These are phyloP conservation scores for Congeria kusceri DNA, from an alignment of 2,888 invertebrate species.

Conservation along the genomic window DNA sequence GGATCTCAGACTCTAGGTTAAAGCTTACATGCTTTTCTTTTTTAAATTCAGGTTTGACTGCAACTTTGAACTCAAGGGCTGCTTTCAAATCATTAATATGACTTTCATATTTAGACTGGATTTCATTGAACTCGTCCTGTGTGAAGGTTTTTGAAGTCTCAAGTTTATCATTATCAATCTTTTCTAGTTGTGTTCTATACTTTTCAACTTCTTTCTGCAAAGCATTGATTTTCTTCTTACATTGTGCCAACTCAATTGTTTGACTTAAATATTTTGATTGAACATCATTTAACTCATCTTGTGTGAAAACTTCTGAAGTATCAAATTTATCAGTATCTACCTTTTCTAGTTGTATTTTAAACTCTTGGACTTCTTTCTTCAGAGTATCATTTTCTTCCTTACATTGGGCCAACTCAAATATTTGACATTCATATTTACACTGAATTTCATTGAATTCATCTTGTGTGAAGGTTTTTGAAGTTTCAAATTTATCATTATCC, in stretches of 20 bases:
- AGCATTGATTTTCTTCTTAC: constrained; percentile 12
- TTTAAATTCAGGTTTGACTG: background rate
- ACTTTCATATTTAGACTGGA: no score
- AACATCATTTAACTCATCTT: background rate
- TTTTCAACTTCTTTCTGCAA: constrained; percentile 16
- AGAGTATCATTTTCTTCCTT: background rate
- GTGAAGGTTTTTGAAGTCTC: background rate
- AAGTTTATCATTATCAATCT: constrained; percentile 5
- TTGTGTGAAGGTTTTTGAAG: background rate
- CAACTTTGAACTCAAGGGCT: no score
- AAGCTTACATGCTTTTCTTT: constrained; percentile 24
- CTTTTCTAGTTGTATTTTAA: no score
- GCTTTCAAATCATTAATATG: no score
- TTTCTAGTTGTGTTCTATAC: background rate
- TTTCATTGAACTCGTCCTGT: background rate
- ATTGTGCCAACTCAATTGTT: background rate
- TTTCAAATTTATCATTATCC: background rate
- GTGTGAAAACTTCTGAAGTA: background rate
- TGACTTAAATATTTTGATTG: no score
- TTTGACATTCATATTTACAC: no score
- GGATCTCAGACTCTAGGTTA: constrained; percentile 22
- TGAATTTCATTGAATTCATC: background rate
- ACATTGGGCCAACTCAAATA: no score
- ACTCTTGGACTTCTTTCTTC: constrained; percentile 14
- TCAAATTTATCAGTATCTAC: background rate